Evolutionary conservation across 2,888 invertebrate species (phyloP), one percentile per base, ranked within the genome.

Genomic region (Epistrophe grossulariae): DNA sequence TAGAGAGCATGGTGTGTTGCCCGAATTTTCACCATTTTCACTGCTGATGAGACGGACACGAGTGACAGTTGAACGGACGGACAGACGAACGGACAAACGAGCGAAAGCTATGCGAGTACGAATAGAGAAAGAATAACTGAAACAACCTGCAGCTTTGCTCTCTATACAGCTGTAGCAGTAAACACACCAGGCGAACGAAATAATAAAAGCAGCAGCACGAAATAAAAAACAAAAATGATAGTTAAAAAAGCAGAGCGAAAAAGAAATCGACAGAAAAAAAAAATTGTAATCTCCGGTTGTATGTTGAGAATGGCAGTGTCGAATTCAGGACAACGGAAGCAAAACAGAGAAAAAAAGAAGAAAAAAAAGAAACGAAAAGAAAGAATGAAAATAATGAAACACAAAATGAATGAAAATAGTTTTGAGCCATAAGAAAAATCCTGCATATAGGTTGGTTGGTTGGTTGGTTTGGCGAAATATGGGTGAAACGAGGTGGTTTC

Each of bases 321-420:
- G 79, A 87, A 87, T 87, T 87, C 87, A 87, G 87, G 87, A 87
- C 87, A 87, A 87, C 87, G 87, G 87, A 87, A 87, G 83, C 87
- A 87, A 87, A 87, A 87, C 83, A 87, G 79, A 87, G 40, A 35
- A 70, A 79, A 83, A 52, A 62, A 72, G 60, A 35, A 87, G 31
- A 31, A 70, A 79, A 83, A 71, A 76, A 57, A 50, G n/a, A 24
- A 24, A 3, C 24, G n/a, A 60, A 7, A 35, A 60, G 79, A 76
- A 79, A 55, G 68, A 73, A 40, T 28, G 60, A 73, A 82, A 87
- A 79, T 31, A 48, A 35, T 31, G 66, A 73, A 50, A 55, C 71
- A 74, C 7, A 76, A 84, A 64, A 45, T 83, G 83, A 87, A 83
- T 83, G 83, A 83, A 87, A 87, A 87, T 87, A 87, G 87, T 87